Evolutionary conservation across 2,888 invertebrate species (phyloP).

Genomic region (Orthosia gothica): DNA sequence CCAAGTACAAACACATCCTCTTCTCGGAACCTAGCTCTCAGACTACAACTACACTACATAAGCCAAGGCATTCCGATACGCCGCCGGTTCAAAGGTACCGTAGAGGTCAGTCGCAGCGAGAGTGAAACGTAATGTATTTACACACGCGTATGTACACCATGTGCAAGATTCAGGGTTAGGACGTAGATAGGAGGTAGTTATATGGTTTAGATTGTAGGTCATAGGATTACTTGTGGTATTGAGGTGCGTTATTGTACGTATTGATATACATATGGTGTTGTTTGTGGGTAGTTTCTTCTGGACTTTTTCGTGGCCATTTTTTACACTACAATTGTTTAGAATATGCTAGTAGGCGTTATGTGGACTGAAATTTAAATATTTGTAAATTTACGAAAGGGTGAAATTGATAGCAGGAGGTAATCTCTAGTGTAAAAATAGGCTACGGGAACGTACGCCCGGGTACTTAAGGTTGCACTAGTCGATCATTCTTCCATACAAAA

Average conservation of each 20-base stretch:
- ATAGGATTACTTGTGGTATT: constrained; percentile 9
- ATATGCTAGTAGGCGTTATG: too few species aligned
- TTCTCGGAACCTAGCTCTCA: background rate
- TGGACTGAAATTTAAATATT: too few species aligned
- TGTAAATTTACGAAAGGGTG: too few species aligned
- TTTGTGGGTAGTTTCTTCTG: background rate
- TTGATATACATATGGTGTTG: background rate
- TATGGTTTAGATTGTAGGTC: constrained; percentile 31
- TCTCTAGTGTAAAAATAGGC: too few species aligned
- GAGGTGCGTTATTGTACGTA: background rate
- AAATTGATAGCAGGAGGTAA: too few species aligned
- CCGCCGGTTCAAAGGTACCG: constrained; percentile 41
- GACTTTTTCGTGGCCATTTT: too few species aligned
- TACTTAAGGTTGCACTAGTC: too few species aligned
- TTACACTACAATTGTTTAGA: too few species aligned
- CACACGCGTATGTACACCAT: constrained; percentile 35
- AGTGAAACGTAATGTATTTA: constrained; percentile 68
- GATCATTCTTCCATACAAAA: too few species aligned
- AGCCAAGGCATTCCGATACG: background rate
- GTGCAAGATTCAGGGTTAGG: constrained; percentile 52
- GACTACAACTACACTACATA: background rate
- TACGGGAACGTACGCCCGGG: too few species aligned
- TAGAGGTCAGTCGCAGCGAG: constrained; percentile 70
- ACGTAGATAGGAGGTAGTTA: constrained; percentile 16
- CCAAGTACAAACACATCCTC: background rate